Base-by-base conservation (phyloP, 2,797 vertebrate genomes). In the Crax fasciolata region DNA sequence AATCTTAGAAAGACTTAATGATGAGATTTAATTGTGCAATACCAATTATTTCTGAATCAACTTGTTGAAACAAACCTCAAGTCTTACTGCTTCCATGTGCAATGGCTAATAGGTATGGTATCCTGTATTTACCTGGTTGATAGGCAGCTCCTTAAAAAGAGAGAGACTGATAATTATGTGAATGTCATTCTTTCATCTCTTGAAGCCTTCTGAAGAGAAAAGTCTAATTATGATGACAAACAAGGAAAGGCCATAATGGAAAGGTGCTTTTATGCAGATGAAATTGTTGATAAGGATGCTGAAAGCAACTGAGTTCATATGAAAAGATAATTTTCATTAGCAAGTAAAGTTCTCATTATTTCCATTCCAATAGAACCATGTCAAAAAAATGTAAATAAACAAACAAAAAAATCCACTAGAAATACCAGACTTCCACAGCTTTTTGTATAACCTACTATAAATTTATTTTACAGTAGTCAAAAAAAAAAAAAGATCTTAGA, bases 221-320 rank as follows among this genome's bases (percentile, higher is more conserved):
- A 58, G 17, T 59, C 52, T 86, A 82, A 96, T 94, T 92, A 89
- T 24, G 11, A 68, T 82, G 90, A 82, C 39, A 90, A 90, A 79
- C 70, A 73, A 87, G 32, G 35, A 78, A 81, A 88, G 71, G 32
- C 24, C 63, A 71, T 54, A 52, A 52, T 41, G 23, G 43, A 88
- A 86, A 88, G 55, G 57, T 63, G 41, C 21, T 59, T 32, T 76
- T 82, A 76, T 41, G 48, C 74, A 87, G 32, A 87, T 4, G 9
- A 59, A 88, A 62, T 9, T 78, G 55, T 86, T 76, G 59, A 78
- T 94, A 84, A 88, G 70, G 80, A 76, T 58, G 46, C 44, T 70
- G 74, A 78, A 75, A 75, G 55, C 23, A 2, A 35, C 11, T 28
- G 74, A 76, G 39, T 76, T 87, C 11, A 15, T 57, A 28, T 23